phyloP scores from a whole-genome alignment of 2,113 vertebrate genomes.

The Clarias batrachus region DNA sequence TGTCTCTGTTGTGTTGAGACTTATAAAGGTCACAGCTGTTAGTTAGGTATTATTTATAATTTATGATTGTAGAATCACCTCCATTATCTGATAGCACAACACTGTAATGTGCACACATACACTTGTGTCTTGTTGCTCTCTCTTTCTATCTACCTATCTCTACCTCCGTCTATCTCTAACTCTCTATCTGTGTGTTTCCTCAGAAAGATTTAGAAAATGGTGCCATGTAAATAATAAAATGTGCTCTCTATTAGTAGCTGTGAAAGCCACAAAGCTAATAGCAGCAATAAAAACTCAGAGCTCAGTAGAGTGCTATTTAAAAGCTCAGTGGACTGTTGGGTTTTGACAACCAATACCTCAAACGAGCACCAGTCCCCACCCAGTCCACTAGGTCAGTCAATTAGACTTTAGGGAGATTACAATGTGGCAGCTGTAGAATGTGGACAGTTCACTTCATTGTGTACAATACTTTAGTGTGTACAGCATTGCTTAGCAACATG shows the following conservation, averaged over 20 bases:
- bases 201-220: conserved; percentile 2
- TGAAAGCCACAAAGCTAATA: conserved; percentile 34
- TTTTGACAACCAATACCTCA: not conserved
- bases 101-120: conserved; percentile 17
- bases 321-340: not conserved
- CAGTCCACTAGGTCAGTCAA: conserved; percentile 1
- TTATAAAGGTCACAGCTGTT: conserved; percentile 47
- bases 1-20: not conserved
- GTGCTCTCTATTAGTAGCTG: conserved; percentile 2
- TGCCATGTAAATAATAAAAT: conserved; percentile 8
- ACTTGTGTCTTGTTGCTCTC: not conserved
- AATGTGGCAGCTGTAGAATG: not conserved
- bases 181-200: not conserved
- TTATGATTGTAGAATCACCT: conserved; percentile 49
- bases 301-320: not conserved
- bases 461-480: not conserved
- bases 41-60: conserved; percentile 63
- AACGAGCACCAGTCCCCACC: not conserved
- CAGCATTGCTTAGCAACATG: not conserved
- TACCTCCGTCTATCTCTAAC: not conserved
- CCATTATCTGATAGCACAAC: conserved; percentile 52
- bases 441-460: not conserved
- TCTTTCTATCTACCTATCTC: not conserved
- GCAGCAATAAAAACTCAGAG: conserved; percentile 26
- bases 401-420: not conserved